Evolutionary conservation across 1,140 invertebrate genomes (phyloP), one percentile per base, ranked within the genome.

Genomic region (Drosophila punjabiensis): DNA sequence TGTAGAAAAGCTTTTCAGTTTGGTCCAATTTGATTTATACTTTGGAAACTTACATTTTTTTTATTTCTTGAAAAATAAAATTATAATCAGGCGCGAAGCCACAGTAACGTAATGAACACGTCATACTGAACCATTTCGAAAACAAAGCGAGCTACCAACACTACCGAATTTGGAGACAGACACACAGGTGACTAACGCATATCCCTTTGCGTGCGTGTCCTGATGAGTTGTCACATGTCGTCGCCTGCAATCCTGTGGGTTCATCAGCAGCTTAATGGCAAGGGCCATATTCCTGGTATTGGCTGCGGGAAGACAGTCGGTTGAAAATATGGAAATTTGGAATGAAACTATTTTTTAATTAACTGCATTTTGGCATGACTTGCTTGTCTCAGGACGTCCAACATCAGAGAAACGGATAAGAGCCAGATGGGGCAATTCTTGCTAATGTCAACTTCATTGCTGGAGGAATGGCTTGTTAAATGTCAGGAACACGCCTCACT

Each of bases 171-270:
- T 7, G n/a, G 11, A 32, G 33, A 59, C 35, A 50, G 53, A 48
- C 65, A 60, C 45, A 69, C 66, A 73, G 70, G 66, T 73, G 53
- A 48, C 37, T 37, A 73, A 70, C 37, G 53, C 70, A 48, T 33
- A 47, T 76, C 82, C 84, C 80, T 64, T 76, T 73, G 79, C 75
- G 83, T 79, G 70, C 52, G 59, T 62, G 39, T 78, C 64, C 79
- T 82, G 83, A 88, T 80, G 83, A 88, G 83, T 87, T 86, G 83
- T 80, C 83, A 86, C 83, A 86, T 87, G 83, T 86, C 83, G 64
- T 79, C 82, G 79, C 77, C 45, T 67, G 59, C 48, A 73, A 63
- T 81, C 71, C 66, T 43, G 41, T 47, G 47, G 65, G 45, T 52
- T 53, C 79, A 59, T 65, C 77, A 60, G 43, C 35, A 69, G 67